Conservation (phyloP, 1,140 invertebrate genomes). For the Popillia japonica region DNA sequence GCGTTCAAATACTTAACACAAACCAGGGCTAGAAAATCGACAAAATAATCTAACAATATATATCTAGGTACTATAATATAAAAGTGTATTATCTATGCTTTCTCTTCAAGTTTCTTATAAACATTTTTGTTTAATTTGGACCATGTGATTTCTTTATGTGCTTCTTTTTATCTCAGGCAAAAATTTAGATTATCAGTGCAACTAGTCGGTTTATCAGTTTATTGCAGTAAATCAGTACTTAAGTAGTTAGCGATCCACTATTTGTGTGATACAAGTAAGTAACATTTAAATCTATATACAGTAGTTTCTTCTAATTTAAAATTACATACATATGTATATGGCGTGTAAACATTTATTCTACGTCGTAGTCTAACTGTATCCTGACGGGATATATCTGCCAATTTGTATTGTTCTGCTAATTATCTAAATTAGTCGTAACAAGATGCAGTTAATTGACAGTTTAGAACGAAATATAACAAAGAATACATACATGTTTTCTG, state of each 20-base stretch:
- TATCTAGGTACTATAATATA: not conserved
- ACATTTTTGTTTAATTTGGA: not conserved
- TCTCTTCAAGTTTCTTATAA: not conserved
- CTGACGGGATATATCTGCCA: not conserved
- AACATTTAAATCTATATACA: not conserved
- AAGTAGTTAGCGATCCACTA: conserved; percentile 15
- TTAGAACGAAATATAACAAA: not conserved
- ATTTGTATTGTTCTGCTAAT: conserved; percentile 8
- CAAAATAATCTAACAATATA: not conserved
- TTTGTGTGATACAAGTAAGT: conserved; percentile 1
- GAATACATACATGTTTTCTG: not conserved
- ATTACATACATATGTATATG: not conserved
- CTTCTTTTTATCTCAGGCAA: not conserved
- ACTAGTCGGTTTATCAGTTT: not conserved
- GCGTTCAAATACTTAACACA: not conserved
- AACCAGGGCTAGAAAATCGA: not conserved
- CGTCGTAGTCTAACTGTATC: not conserved
- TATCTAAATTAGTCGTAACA: conserved; percentile 14
- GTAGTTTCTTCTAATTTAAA: conserved; percentile 1
- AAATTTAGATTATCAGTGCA: not conserved
- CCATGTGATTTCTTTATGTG: conserved; percentile 13
- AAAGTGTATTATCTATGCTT: conserved; percentile 19
- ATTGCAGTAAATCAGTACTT: not conserved
- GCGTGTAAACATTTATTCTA: not conserved
- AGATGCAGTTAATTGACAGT: not conserved